These are phyloP conservation scores for Tipula unca DNA, from an alignment of 2,888 invertebrate species.

Conservation along the genomic window DNA sequence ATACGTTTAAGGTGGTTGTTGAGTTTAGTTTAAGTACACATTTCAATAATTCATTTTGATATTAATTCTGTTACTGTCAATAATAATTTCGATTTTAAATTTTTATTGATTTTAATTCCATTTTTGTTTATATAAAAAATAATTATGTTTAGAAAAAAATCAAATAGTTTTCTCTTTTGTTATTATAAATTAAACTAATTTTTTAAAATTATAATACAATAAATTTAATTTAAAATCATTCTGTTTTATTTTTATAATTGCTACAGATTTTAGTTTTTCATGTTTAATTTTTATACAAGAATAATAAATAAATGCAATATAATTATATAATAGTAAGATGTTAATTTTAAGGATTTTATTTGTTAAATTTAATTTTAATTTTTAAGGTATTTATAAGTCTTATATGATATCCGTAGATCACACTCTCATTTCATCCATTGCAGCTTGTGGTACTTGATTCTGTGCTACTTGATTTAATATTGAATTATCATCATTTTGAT, in stretches of 20 bases:
- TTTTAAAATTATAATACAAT: not conserved
- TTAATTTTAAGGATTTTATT: not conserved
- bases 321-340: not conserved
- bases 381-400: not conserved
- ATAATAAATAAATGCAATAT: not conserved
- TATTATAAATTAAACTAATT: not conserved
- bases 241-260: not conserved
- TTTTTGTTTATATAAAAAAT: not conserved
- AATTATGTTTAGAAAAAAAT: not conserved
- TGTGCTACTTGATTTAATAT: slow-evolving; percentile 46
- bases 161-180: not conserved
- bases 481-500: slow-evolving; percentile 51
- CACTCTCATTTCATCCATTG: slow-evolving; percentile 85
- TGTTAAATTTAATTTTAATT: not conserved
- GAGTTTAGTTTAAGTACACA: not conserved
- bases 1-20: not conserved
- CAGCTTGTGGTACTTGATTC: slow-evolving; percentile 64
- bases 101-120: not conserved
- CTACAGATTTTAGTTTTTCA: not conserved
- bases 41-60: not conserved
- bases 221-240: not conserved
- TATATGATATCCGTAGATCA: slow-evolving; percentile 46
- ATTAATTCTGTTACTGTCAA: not conserved
- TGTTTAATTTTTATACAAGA: not conserved
- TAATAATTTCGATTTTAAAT: not conserved